A percentile compares a stretch with the other conserved stretches of the same genome.
Evolutionary conservation across 2,113 vertebrate genomes (phyloP).

Genomic region (Mesoclemmys tuberculata): DNA sequence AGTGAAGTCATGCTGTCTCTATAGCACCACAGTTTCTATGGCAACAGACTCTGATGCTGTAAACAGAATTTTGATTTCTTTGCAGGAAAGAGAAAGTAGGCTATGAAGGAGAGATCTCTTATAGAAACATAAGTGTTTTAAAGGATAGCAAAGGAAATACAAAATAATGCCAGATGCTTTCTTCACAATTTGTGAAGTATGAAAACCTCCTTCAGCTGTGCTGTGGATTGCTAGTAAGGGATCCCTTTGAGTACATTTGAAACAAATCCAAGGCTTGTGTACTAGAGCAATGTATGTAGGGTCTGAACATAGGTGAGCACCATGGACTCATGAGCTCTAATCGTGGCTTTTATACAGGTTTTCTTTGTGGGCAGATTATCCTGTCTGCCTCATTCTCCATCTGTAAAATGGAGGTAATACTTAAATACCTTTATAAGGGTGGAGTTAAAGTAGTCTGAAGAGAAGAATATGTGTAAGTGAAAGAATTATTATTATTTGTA

Average conservation of each 20-base stretch:
- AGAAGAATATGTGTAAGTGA: neutral
- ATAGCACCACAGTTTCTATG: neutral
- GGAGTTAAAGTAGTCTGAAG: neutral
- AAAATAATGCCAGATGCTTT: neutral
- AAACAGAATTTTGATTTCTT: conserved; percentile 10
- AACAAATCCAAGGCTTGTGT: neutral
- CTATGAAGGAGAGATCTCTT: neutral
- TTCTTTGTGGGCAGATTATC: conserved; percentile 27
- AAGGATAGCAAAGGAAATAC: neutral
- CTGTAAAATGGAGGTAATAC: neutral
- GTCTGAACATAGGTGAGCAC: neutral
- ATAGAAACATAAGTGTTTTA: neutral
- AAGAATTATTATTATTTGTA: neutral
- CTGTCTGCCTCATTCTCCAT: neutral
- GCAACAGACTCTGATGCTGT: neutral
- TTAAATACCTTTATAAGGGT: neutral
- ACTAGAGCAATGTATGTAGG: neutral
- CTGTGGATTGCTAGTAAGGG: neutral
- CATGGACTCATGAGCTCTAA: conserved; percentile 1
- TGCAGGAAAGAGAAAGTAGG: neutral
- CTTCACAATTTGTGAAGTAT: neutral
- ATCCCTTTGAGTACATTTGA: neutral
- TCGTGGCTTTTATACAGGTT: conserved; percentile 7
- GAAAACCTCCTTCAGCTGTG: neutral
- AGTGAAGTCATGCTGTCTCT: neutral